phyloP scores from a whole-genome alignment of 2,113 vertebrate species.

The Urocolius indicus region DNA sequence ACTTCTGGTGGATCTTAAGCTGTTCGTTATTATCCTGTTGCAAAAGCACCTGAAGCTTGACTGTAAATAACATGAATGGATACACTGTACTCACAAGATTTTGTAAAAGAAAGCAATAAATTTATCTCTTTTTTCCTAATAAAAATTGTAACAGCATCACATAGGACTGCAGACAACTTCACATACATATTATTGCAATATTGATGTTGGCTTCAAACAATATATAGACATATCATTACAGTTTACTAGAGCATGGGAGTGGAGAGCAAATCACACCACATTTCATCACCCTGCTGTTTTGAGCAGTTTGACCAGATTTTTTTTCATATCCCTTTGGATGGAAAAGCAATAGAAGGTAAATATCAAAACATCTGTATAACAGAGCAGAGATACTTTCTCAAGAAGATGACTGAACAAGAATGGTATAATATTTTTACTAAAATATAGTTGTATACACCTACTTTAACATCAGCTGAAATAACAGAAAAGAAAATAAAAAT shows the following conservation, averaged over 20 bases:
- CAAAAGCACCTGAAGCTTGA: background rate
- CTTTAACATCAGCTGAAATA: background rate
- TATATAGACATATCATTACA: background rate
- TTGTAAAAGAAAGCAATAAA: background rate
- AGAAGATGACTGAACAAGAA: background rate
- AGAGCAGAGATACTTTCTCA: background rate
- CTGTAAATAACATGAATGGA: background rate
- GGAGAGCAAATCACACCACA: background rate
- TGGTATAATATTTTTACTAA: background rate
- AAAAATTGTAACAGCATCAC: background rate
- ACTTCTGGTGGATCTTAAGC: background rate
- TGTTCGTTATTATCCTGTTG: background rate
- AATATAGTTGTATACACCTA: background rate
- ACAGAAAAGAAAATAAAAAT: background rate
- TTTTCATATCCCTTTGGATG: background rate
- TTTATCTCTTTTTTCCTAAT: background rate
- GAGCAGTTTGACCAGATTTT: background rate
- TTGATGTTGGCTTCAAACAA: background rate
- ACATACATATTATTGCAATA: background rate
- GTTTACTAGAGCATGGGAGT: background rate
- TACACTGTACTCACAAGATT: background rate
- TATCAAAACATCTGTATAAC: background rate
- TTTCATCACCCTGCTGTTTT: background rate
- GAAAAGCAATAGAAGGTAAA: background rate
- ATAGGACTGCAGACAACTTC: background rate